These are phyloP conservation scores for Phyllopteryx taeniolatus DNA, from an alignment of 2,113 vertebrate genomes.

Conservation along the genomic window DNA sequence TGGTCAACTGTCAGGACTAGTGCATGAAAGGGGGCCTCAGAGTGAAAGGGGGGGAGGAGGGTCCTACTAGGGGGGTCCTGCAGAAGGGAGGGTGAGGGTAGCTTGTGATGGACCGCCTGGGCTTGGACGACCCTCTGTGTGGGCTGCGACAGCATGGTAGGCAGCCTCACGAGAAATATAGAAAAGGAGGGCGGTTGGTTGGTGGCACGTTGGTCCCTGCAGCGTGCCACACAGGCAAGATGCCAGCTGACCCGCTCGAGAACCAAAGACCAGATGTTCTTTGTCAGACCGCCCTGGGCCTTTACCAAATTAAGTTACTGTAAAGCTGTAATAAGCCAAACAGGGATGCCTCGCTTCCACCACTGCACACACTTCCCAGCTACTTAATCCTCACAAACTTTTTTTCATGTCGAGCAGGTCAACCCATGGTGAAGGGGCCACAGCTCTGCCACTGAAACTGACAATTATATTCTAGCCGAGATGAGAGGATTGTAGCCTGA, in stretches of 20 bases:
- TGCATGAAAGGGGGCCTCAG: slow-evolving; percentile 60
- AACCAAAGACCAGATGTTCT: slow-evolving; percentile 74
- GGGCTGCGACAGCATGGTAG: slow-evolving; percentile 55
- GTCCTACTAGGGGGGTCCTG: slow-evolving; percentile 56
- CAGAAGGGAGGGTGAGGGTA: slow-evolving; percentile 54
- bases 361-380: slow-evolving; percentile 20
- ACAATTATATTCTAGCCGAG: slow-evolving; percentile 53
- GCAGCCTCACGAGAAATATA: slow-evolving; percentile 44
- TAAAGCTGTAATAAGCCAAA: slow-evolving; percentile 72
- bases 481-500: slow-evolving; percentile 12
- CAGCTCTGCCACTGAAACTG: slow-evolving; percentile 59
- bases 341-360: slow-evolving; percentile 28
- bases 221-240: slow-evolving; percentile 56
- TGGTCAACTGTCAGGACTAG: slow-evolving; percentile 70
- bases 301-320: slow-evolving; percentile 74
- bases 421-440: slow-evolving; percentile 54
- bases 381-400: slow-evolving; percentile 48
- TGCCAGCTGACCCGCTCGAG: slow-evolving; percentile 61
- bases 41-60: slow-evolving; percentile 52
- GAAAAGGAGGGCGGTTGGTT: slow-evolving; percentile 36
- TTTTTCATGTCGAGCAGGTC: slow-evolving; percentile 52
- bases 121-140: slow-evolving; percentile 70
- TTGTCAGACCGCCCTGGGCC: slow-evolving; percentile 63
- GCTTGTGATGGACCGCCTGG: slow-evolving; percentile 65
- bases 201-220: slow-evolving; percentile 52